phyloP scores from a whole-genome alignment of 2,888 invertebrate genomes.

The Heliconius cydno region DNA sequence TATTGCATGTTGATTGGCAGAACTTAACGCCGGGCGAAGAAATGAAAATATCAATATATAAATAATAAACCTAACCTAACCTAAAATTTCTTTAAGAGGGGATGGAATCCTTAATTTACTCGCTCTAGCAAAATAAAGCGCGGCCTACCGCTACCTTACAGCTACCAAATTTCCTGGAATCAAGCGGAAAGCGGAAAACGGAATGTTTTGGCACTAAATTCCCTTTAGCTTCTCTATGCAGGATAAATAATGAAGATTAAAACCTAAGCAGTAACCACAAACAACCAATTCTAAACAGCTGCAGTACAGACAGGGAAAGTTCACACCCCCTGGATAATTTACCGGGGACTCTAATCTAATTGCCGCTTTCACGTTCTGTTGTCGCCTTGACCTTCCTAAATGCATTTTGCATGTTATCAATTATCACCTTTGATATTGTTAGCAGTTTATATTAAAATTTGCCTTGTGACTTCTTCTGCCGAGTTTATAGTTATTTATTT shows the following conservation, averaged over 20 bases:
- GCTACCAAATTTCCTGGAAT: not conserved
- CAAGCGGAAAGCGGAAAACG: not conserved
- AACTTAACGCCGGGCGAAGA: too few relatives aligned
- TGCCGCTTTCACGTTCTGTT: conserved; percentile 75
- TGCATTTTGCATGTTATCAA: conserved; percentile 69
- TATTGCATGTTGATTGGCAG: too few relatives aligned
- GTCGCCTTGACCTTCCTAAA: conserved; percentile 79
- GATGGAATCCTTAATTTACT: not conserved
- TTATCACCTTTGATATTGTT: conserved; percentile 54
- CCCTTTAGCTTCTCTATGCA: not conserved
- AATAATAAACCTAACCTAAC: too few relatives aligned
- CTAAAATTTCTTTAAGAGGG: too few relatives aligned
- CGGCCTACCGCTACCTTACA: not conserved
- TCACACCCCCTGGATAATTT: conserved; percentile 68
- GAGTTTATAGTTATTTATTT: not conserved
- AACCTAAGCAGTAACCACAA: not conserved
- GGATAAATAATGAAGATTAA: not conserved
- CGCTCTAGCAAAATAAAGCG: not conserved
- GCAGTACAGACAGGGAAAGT: conserved; percentile 33
- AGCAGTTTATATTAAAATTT: conserved; percentile 16
- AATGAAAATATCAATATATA: too few relatives aligned
- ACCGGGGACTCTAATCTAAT: conserved; percentile 77
- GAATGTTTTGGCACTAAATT: not conserved
- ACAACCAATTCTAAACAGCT: conserved; percentile 60
- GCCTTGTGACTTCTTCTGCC: not conserved